Percentiles rank a stretch among this genome's conserved stretches.
phyloP scores from a whole-genome alignment of 2,888 invertebrate species.

The Microdon myrmicae region DNA sequence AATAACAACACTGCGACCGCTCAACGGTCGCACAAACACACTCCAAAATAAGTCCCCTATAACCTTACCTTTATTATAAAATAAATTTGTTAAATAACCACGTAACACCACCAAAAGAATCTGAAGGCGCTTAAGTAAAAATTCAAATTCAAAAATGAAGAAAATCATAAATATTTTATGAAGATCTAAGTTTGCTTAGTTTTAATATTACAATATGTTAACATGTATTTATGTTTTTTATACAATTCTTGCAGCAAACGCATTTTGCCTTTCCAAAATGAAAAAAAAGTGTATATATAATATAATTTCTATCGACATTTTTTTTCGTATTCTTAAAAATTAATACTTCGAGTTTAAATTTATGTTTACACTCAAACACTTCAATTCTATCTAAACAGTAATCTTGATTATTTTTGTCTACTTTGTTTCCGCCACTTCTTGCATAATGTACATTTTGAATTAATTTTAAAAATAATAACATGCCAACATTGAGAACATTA shows the following conservation, averaged over 20 bases:
- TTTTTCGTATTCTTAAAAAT: slow-evolving; percentile 35
- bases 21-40: too few species aligned
- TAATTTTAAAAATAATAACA: slow-evolving; percentile 5
- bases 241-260: slow-evolving; percentile 29
- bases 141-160: too few species aligned
- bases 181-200: slow-evolving; percentile 46
- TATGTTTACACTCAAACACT: slow-evolving; percentile 30
- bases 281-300: slow-evolving; percentile 24
- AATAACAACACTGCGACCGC: too few species aligned
- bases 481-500: slow-evolving; percentile 18
- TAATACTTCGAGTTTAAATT: slow-evolving; percentile 44
- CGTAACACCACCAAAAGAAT: too few species aligned
- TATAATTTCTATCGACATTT: slow-evolving; percentile 16
- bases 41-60: too few species aligned
- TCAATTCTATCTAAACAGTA: slow-evolving; percentile 47
- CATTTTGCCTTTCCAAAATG: slow-evolving; percentile 21
- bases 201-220: slow-evolving; percentile 34
- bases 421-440: slow-evolving; percentile 5
- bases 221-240: slow-evolving; percentile 25
- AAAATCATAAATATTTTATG: too few species aligned
- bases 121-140: too few species aligned
- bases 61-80: too few species aligned
- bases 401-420: slow-evolving; percentile 22
- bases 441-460: slow-evolving; percentile 6
- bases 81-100: too few species aligned